Percentiles rank a stretch among this genome's conserved stretches.
phyloP scores from a whole-genome alignment of 2,797 vertebrate genomes.

The Hapalemur alaotrensis region DNA sequence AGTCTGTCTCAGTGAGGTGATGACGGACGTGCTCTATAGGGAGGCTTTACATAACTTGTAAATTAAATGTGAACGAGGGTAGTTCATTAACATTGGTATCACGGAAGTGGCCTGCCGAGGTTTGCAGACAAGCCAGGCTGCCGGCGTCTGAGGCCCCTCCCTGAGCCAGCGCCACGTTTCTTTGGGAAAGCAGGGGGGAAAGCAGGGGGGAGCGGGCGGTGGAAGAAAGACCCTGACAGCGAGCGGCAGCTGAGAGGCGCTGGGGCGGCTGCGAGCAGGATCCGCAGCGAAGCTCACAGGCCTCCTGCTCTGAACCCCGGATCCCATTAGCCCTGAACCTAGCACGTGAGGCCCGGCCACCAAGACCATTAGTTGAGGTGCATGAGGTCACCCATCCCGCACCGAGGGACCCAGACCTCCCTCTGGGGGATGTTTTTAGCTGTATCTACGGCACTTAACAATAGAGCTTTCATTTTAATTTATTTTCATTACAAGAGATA shows the following conservation, averaged over 20 bases:
- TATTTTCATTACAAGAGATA: not conserved
- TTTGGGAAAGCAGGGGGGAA: not conserved
- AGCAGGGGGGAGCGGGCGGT: not conserved
- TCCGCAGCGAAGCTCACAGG: not conserved
- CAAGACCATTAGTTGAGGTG: not conserved
- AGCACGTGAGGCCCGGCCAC: not conserved
- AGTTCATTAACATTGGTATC: not conserved
- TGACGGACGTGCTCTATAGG: not conserved
- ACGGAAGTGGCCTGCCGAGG: not conserved
- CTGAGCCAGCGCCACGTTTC: not conserved
- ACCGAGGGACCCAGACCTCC: not conserved
- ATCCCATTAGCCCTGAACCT: rapidly evolving
- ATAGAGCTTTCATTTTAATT: not conserved
- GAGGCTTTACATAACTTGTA: not conserved
- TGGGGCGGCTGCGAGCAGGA: not conserved
- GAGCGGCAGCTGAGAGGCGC: not conserved
- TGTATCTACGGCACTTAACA: not conserved
- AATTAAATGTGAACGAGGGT: not conserved
- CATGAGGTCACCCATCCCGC: not conserved
- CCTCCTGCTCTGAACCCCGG: rapidly evolving
- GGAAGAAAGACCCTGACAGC: not conserved
- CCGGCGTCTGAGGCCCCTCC: not conserved
- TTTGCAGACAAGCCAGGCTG: not conserved
- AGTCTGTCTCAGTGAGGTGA: not conserved
- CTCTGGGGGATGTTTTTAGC: not conserved